A percentile compares a stretch with the other conserved stretches of the same genome.
Conservation (phyloP, 2,113 vertebrate species). For the Megaceryle torquata region DNA sequence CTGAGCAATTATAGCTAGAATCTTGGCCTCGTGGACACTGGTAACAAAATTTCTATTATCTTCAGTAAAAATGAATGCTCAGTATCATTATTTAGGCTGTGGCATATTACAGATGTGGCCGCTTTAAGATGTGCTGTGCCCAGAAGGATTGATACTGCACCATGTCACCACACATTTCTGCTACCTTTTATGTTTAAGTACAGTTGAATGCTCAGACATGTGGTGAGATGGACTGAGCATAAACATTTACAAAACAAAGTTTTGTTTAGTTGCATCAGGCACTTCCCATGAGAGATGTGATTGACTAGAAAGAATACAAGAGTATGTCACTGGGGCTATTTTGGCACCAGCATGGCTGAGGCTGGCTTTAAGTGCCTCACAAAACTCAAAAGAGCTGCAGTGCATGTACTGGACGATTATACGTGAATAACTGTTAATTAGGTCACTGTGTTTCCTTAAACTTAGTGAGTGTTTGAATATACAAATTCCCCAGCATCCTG, state of each 20-base stretch:
- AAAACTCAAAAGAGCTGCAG: neutral
- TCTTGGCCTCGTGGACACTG: neutral
- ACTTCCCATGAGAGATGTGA: rapidly evolving
- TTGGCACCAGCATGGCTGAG: neutral
- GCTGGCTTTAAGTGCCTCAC: neutral
- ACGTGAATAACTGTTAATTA: neutral
- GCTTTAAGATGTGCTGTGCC: rapidly evolving
- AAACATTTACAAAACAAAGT: neutral
- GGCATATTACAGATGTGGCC: neutral
- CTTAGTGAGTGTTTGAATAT: neutral
- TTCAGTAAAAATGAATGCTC: neutral
- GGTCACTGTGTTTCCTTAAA: neutral
- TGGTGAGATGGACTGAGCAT: neutral
- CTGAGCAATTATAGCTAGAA: neutral
- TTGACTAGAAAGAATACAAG: neutral
- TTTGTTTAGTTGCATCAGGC: neutral
- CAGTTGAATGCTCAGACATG: neutral
- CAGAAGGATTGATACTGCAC: neutral
- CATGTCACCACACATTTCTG: neutral
- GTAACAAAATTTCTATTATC: neutral
- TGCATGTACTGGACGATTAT: neutral
- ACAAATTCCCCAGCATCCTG: neutral
- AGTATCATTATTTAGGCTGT: neutral
- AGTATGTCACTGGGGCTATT: rapidly evolving
- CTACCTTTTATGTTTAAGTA: neutral